Base-by-base conservation (phyloP, 35 echinoderm and acorn worm genomes). In the Strongylocentrotus purpuratus region DNA sequence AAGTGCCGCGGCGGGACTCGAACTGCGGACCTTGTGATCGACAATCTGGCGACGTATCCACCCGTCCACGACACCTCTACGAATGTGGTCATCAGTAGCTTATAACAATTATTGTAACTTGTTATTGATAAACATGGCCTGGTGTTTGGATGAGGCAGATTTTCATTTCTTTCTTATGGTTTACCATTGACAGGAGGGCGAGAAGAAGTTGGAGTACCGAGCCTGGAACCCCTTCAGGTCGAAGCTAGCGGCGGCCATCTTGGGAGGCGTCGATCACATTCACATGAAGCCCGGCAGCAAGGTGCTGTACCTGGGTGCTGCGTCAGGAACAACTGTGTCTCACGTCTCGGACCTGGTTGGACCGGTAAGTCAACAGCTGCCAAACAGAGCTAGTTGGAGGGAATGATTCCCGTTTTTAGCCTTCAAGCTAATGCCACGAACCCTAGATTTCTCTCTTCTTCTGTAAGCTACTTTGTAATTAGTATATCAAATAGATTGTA, bases 221-320 rank as follows among this genome's bases (percentile, higher is more conserved):
- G 98, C 97, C 28, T 99, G 98, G 98, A 99, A 99, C 71, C 98
- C 98, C 33, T 99, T 99, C 95, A 90, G 98, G 86, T 99, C 98
- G 25, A 99, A 99, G 95, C 86, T 99, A 33, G 98, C 97, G 28
- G 98, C 98, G 45, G 98, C 97, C 91, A 99, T 99, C 94, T 91
- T 97, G 94, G 98, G 98, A 12, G 98, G 98, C 25, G 95, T 99
- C 31, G 98, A 99, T 94, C 96, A 99, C 31, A 99, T 97, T 25
- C 97, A 97, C 94, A 99, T 99, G 95, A 95, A 95, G 52, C 94
- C 95, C 5, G 98, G 97, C 5, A 70, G 93, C n/a, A 99, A 99
- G 59, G 98, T 99, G 2, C 91, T 99, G 3, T 99, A 99, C 94
- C 95, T 98, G 0, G 98, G 97, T 17, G 97, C 97, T 60, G 97